These are phyloP conservation scores for Galerucella calmariensis DNA, from an alignment of 2,888 invertebrate genomes.

Conservation along the genomic window DNA sequence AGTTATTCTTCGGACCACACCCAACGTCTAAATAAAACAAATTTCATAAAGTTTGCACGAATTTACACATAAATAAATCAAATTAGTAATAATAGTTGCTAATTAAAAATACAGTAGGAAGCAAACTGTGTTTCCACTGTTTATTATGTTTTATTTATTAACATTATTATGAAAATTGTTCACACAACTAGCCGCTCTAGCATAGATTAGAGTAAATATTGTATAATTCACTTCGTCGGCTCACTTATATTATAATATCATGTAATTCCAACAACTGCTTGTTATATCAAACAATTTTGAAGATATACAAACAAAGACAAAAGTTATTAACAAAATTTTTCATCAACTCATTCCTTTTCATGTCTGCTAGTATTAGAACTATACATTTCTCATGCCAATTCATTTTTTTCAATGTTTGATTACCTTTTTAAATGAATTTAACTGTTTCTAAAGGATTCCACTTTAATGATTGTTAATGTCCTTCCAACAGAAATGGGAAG, in stretches of 20 bases:
- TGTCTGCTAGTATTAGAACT: too few species aligned
- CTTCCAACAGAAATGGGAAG: too few species aligned
- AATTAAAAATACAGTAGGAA: conserved; percentile 45
- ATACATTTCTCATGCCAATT: too few species aligned
- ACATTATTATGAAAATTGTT: conserved; percentile 47
- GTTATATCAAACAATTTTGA: neutral
- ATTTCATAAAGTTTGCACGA: conserved; percentile 48
- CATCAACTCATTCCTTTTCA: too few species aligned
- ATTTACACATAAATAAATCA: conserved; percentile 51
- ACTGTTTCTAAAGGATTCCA: too few species aligned
- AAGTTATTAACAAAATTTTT: too few species aligned
- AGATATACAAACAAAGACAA: too few species aligned
- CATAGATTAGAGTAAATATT: conserved; percentile 37
- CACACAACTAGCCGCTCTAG: conserved; percentile 37
- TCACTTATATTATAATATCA: neutral
- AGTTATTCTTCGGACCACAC: conserved; percentile 63
- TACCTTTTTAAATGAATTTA: too few species aligned
- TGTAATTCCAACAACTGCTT: neutral
- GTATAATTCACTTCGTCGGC: neutral
- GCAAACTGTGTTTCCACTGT: conserved; percentile 25
- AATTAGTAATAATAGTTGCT: conserved; percentile 51
- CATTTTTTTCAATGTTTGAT: too few species aligned
- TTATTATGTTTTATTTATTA: conserved; percentile 47
- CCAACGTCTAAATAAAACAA: conserved; percentile 52
- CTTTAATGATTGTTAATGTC: too few species aligned